These are phyloP conservation scores for Ceratotherium simum DNA, from an alignment of 2,113 vertebrate genomes.

Conservation along the genomic window DNA sequence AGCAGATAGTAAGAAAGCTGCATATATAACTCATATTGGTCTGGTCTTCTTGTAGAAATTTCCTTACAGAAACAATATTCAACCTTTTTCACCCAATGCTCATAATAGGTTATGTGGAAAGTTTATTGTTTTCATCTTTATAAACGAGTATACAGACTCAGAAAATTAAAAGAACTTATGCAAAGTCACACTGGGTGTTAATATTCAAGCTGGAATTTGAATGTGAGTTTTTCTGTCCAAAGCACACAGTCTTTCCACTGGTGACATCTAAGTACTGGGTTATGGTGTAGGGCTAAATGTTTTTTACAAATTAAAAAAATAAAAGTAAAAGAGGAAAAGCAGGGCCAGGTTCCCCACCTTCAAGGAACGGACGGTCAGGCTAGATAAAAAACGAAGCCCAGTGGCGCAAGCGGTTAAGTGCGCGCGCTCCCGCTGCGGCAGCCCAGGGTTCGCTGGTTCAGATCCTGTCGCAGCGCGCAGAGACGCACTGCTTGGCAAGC, in stretches of 20 bases:
- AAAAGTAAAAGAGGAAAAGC: neutral
- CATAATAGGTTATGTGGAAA: conserved; percentile 10
- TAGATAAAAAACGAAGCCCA: neutral
- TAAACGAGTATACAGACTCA: neutral
- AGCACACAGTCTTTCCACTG: neutral
- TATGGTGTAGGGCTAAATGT: neutral
- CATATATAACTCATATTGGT: neutral
- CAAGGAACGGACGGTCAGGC: neutral
- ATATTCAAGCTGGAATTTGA: neutral
- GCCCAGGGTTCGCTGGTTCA: too few species aligned
- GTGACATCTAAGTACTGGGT: neutral
- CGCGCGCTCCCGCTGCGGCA: too few species aligned
- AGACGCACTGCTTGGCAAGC: too few species aligned
- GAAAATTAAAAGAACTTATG: conserved; percentile 27
- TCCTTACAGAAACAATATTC: neutral
- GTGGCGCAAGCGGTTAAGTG: too few species aligned
- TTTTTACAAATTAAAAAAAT: neutral
- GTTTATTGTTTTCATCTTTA: neutral
- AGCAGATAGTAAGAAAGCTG: neutral
- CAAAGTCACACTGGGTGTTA: neutral
- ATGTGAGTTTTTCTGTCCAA: conserved; percentile 38
- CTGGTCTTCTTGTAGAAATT: neutral
- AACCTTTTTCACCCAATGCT: conserved; percentile 9
- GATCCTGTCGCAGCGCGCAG: too few species aligned
- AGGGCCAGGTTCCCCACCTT: neutral